Evolutionary conservation across 1,140 invertebrate genomes (phyloP).

Genomic region (Parapsyche elsis): DNA sequence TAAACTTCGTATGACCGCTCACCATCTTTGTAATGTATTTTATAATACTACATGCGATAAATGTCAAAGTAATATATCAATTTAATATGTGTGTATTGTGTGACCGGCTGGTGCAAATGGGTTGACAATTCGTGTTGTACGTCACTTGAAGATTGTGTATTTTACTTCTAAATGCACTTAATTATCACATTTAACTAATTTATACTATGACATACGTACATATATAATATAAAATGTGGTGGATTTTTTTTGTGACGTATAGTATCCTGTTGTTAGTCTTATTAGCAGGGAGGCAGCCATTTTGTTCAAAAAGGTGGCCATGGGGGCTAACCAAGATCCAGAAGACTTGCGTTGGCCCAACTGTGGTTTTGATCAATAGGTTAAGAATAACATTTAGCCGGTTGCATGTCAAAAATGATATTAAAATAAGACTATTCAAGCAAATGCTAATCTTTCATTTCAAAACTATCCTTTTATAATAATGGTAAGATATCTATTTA

Average conservation of each 20-base stretch:
- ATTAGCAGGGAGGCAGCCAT: slow-evolving; percentile 43
- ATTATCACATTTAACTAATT: background rate
- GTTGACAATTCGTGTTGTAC: slow-evolving; percentile 3
- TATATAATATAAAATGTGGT: background rate
- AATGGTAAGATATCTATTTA: too few relatives aligned
- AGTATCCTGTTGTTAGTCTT: slow-evolving; percentile 24
- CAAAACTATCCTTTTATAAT: background rate
- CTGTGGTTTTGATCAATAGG: slow-evolving; percentile 27
- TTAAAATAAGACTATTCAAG: slow-evolving; percentile 52
- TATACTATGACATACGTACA: background rate
- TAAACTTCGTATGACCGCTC: background rate
- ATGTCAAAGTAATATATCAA: slow-evolving; percentile 46
- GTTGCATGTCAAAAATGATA: slow-evolving; percentile 52
- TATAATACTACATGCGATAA: slow-evolving; percentile 51
- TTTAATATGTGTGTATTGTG: slow-evolving; percentile 48
- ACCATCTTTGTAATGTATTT: slow-evolving; percentile 5
- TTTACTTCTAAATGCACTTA: background rate
- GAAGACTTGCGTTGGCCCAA: background rate
- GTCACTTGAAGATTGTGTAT: background rate
- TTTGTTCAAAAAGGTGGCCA: slow-evolving; percentile 42
- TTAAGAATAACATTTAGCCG: slow-evolving; percentile 48
- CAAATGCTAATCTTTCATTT: slow-evolving; percentile 4
- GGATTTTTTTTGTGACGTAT: background rate
- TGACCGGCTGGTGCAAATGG: slow-evolving; percentile 35
- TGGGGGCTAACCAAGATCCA: slow-evolving; percentile 19